A percentile compares a stretch with the other conserved stretches of the same genome.
phyloP scores from a whole-genome alignment of 2,797 vertebrate genomes.

The Sebastes minor region DNA sequence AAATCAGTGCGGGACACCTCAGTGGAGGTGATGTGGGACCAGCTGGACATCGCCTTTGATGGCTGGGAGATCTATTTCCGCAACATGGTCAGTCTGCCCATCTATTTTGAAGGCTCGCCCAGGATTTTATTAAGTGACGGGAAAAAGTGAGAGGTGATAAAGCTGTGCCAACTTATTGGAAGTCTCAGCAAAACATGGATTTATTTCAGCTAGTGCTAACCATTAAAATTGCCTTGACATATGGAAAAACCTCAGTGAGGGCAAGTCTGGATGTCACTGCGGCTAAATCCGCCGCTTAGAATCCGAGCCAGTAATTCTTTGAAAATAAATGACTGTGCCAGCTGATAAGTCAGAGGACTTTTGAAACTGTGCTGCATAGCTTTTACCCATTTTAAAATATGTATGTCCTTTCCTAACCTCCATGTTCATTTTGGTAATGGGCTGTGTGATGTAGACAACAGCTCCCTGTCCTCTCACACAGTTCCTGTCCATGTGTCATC shows the following conservation, averaged over 20 bases:
- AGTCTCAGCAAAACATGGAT: constrained; percentile 53
- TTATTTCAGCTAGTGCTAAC: constrained; percentile 34
- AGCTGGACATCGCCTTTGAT: constrained; percentile 90
- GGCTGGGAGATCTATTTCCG: constrained; percentile 93
- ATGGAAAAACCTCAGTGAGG: constrained; percentile 40
- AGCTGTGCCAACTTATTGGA: constrained; percentile 36
- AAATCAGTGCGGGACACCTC: constrained; percentile 92
- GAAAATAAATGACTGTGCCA: constrained; percentile 25
- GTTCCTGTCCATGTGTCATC: not conserved
- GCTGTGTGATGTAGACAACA: not conserved
- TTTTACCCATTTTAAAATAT: not conserved
- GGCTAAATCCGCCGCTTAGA: constrained; percentile 27
- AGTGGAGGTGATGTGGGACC: constrained; percentile 94
- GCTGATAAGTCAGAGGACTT: constrained; percentile 34
- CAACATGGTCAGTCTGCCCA: constrained; percentile 85
- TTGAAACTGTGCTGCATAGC: constrained; percentile 2
- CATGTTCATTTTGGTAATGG: not conserved
- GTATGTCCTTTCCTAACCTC: constrained; percentile 8
- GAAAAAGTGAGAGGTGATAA: constrained; percentile 20
- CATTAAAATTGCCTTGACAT: constrained; percentile 59
- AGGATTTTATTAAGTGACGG: constrained; percentile 27
- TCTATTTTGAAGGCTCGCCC: constrained; percentile 17
- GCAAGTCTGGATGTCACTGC: constrained; percentile 34
- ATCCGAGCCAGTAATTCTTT: constrained; percentile 22
- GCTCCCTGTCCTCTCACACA: not conserved